Evolutionary conservation across 2,113 vertebrate species (phyloP), one percentile per base, ranked within the genome.

Genomic region (Amphiprion ocellaris): DNA sequence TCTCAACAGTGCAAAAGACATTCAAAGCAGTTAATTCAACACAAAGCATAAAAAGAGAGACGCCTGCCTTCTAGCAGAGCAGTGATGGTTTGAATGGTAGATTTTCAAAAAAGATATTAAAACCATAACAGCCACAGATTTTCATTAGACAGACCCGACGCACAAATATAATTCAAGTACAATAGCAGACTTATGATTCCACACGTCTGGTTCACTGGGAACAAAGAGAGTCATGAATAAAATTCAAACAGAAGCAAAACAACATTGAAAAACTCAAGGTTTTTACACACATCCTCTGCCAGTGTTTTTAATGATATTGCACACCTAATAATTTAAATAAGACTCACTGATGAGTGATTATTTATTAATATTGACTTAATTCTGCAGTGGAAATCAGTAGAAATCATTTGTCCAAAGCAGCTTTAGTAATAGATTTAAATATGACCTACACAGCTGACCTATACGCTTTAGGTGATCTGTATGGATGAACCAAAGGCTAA

Each of bases 1-100:
- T 54, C 39, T 64, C 58, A 71, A 82, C 84, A 90, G 81, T 88
- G 87, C 82, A 88, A 89, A 77, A 85, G 66, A 89, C 79, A 89
- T 83, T 85, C 76, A 83, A 85, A 63, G 75, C 72, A 70, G 69
- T 44, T 47, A 56, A 69, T 58, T 67, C 21, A 82, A 81, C 78
- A 85, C n/a, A 65, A 74, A 19, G 69, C 54, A 78, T 60, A 67
- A 61, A 87, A 83, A 89, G 15, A 49, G 21, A 77, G 33, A 69
- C 19, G 1, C 28, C 64, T 69, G 62, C 39, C 63, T 81, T 84
- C 55, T 4, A 72, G 74, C 76, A 65, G 24, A 79, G 80, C 68
- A 77, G 53, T 30, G 26, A 68, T 23, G 60, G 60, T 77, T 30
- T 63, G 9, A 65, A 76, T 39, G 37, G 79, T 72, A 56, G 52